Evolutionary conservation across 2,797 vertebrate species (phyloP), one percentile per base, ranked within the genome.

Genomic region (Lates japonicus): DNA sequence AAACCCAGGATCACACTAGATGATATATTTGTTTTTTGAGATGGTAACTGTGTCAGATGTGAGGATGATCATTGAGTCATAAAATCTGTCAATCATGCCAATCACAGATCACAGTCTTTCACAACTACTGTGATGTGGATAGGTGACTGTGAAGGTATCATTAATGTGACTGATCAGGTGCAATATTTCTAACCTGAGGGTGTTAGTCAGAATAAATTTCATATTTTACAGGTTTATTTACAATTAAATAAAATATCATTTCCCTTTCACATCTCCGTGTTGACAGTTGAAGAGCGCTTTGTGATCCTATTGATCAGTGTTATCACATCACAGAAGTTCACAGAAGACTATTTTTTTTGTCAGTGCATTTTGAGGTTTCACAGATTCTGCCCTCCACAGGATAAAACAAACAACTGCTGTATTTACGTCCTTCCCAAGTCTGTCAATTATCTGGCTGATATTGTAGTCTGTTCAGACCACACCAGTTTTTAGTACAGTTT

Each of bases 81-180:
- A 9, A 13, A 14, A 9, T 44, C 22, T 46, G 14, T 16, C 16
- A 54, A 33, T 44, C 9, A 52, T 6, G 37, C 19, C 10, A 17
- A 33, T 59, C n/a, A 16, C 2, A 29, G 12, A 14, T 3, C 12
- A 25, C 2, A 22, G n/a, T 20, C 44, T 59, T 42, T 10, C 37
- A 19, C 1, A 2, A 49, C 31, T n/a, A 8, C 0, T 0, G 7
- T 33, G 5, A 35, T 3, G 9, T n/a, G 11, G 33, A 58, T 5
- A 37, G 11, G 14, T 4, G 57, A 19, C 5, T 11, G 4, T n/a
- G n/a, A 41, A 42, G 37, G 13, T 42, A 9, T 1, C n/a, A 39
- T 6, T 17, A 14, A 51, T 51, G n/a, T 54, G 31, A 52, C 9
- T 46, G 31, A 13, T 44, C 55, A 11, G n/a, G 4, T 25, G 35